A percentile compares a stretch with the other conserved stretches of the same genome.
These are phyloP conservation scores for Sclerodermus sp. DNA, from an alignment of 2,888 invertebrate species.

Conservation along the genomic window DNA sequence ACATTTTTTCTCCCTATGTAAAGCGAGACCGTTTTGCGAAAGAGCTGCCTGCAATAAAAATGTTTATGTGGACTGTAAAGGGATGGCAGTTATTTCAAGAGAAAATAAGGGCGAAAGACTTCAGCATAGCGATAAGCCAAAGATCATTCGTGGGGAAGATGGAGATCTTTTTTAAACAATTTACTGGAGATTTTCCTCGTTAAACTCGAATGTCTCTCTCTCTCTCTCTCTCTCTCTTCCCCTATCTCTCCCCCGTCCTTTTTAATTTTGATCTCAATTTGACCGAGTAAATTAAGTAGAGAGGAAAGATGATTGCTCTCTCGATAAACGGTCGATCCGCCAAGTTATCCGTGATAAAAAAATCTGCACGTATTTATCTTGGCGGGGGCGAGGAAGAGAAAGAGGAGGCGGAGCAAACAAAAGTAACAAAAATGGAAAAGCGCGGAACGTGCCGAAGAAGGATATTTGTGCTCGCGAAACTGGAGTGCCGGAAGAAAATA, in stretches of 20 bases:
- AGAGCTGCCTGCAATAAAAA: conserved; percentile 40
- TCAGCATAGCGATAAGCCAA: no score
- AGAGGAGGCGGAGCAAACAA: conserved; percentile 5
- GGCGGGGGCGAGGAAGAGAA: conserved; percentile 3
- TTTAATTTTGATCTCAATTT: no score
- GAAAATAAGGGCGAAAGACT: conserved; percentile 12
- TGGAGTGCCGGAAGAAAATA: not conserved
- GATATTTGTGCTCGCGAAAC: not conserved
- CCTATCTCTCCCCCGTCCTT: no score
- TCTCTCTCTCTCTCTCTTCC: no score
- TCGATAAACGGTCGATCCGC: no score
- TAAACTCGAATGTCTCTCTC: no score
- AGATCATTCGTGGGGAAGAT: no score
- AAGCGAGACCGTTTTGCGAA: conserved; percentile 35
- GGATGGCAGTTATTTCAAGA: conserved; percentile 14
- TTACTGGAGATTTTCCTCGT: no score
- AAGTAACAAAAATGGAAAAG: conserved; percentile 1
- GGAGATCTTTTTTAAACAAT: no score
- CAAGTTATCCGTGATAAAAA: no score
- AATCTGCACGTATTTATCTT: not conserved
- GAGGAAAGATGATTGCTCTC: no score
- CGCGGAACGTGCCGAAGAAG: conserved; percentile 5
- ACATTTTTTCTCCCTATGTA: conserved; percentile 26
- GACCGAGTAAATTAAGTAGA: no score
- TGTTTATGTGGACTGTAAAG: conserved; percentile 40